phyloP scores from a whole-genome alignment of 2,797 vertebrate species.

The Margarornis squamiger region DNA sequence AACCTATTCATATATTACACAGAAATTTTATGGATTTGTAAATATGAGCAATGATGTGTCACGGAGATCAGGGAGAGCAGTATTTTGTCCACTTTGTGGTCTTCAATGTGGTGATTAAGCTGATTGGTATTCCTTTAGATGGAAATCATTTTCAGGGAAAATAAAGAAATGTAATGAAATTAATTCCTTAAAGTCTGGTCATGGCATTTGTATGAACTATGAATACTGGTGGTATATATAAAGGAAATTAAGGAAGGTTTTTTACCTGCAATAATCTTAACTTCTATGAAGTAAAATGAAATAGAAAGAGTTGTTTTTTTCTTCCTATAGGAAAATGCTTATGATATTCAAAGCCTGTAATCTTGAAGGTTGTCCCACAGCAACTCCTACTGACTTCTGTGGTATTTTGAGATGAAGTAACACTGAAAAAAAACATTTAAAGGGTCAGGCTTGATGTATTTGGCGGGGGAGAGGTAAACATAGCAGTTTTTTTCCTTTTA shows the following conservation, averaged over 20 bases:
- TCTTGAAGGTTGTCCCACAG: neutral
- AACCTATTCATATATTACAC: neutral
- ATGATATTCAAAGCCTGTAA: neutral
- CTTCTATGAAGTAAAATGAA: neutral
- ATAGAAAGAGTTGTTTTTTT: neutral
- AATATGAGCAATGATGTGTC: neutral
- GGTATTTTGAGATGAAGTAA: neutral
- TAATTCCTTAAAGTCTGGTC: neutral
- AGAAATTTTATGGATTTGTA: neutral
- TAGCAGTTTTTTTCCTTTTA: neutral
- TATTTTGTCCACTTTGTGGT: neutral
- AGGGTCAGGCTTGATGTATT: neutral
- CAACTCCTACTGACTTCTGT: neutral
- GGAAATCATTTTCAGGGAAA: neutral
- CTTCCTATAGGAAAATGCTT: neutral
- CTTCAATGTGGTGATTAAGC: neutral
- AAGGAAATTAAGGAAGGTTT: neutral
- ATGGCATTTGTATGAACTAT: neutral
- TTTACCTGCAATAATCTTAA: neutral
- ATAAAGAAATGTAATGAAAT: neutral
- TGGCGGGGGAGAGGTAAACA: fast-evolving
- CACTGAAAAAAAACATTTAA: neutral
- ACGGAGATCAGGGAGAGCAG: neutral
- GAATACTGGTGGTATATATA: neutral
- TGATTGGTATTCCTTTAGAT: neutral